Evolutionary conservation across 1,140 invertebrate genomes (phyloP), one percentile per base, ranked within the genome.

Genomic region (Polyergus mexicanus): DNA sequence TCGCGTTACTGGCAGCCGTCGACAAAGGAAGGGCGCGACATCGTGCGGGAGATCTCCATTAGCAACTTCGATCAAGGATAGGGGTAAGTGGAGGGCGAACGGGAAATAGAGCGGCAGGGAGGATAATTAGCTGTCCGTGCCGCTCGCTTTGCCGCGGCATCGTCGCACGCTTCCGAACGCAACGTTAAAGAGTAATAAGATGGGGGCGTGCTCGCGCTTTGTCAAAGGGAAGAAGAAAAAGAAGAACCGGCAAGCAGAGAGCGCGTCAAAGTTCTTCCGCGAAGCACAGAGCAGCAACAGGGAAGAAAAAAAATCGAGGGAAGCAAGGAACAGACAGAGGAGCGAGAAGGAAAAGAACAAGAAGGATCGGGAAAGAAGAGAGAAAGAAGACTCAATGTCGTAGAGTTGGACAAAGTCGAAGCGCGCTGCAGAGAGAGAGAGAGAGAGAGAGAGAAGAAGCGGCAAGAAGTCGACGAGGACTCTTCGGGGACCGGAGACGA

Each of bases 401-500:
- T 38, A 32, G 68, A 77, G 58, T 83, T 83, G 47, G 78, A 75
- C 60, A 32, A 68, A 77, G 63, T 56, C 63, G 38, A 78, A 78
- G 83, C 80, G 71, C 28, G 4, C 47, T 16, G 16, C 62, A 60
- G 72, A 77, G 38, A 78, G 71, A 74, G 16, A 69, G 62, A 69
- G 32, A 44, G 56, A 60, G 11, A 41, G 62, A 78, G 60, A 25
- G 56, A 51, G 63, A 85, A 80, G 62, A 63, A 66, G 80, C 84
- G 81, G 76, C 44, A 60, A 88, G 78, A 84, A 75, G 72, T 51
- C 69, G 69, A 85, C 66, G 85, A 90, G 77, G 81, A 90, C 88
- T 89, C 87, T 89, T 86, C 69, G 85, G 89, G 77, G 86, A 89
- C 87, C 80, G 86, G 85, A 72, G 78, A 83, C 78, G 91, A 86